Evolutionary conservation across 2,888 invertebrate species (phyloP).

Genomic region (Lepas anatifera): DNA sequence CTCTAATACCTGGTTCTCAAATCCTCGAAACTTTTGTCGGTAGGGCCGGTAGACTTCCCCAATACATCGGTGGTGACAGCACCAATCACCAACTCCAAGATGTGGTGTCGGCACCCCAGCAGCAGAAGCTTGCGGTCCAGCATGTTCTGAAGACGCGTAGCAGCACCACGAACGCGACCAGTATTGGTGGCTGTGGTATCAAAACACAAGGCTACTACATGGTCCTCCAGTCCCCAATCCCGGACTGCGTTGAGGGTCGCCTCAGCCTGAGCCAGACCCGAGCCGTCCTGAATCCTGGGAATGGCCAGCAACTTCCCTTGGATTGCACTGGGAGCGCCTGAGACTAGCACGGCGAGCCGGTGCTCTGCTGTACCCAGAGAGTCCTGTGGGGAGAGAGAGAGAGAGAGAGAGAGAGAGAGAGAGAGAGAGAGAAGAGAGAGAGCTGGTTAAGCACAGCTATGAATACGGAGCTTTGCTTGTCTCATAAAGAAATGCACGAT

Average conservation of each 20-base stretch:
- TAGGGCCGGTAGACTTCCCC: not conserved
- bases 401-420: no score
- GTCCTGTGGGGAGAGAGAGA: no score
- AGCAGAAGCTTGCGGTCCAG: constrained; percentile 3
- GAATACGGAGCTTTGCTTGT: no score
- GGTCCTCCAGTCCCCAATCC: constrained; percentile 4
- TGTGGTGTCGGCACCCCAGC: constrained; percentile 15
- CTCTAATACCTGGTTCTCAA: no score
- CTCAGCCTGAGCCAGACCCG: constrained; percentile 6
- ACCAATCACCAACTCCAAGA: constrained; percentile 5
- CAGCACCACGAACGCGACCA: not conserved
- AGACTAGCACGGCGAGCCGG: not conserved
- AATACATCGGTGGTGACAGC: constrained; percentile 9
- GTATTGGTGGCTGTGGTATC: constrained; percentile 14
- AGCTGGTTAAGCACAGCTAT: no score
- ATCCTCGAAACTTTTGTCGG: not conserved
- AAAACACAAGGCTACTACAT: constrained; percentile 8
- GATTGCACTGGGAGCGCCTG: not conserved
- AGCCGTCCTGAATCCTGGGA: not conserved
- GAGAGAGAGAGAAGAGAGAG: no score
- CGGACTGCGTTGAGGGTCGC: not conserved
- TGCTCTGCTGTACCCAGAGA: not conserved
- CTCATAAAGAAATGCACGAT: no score
- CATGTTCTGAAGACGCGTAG: not conserved
- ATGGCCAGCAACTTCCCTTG: not conserved